Evolutionary conservation across 2,888 invertebrate species (phyloP), one percentile per base, ranked within the genome.

Genomic region (Eumerus sabulonum): DNA sequence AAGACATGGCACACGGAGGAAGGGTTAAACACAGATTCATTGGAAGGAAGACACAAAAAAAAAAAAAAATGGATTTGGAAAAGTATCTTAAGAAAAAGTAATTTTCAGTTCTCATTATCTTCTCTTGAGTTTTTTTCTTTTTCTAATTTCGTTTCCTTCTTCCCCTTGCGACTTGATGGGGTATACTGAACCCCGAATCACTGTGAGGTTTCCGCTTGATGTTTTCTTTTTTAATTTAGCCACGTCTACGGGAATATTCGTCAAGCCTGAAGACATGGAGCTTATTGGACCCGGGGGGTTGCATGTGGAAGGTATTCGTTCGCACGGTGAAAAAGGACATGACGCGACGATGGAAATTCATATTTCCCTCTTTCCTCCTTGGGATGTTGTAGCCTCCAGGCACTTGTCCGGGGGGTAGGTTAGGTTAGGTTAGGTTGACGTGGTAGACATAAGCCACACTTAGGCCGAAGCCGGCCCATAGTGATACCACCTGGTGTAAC

Each of bases 91-190:
- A 62, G 64, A 57, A 79, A 77, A 74, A 74, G 68, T 74, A 79
- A 79, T 74, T 79, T 79, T 70, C 79, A 74, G 70, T 64, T 74
- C 68, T 79, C 79, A 79, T 79, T 79, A 79, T 74, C 63, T 60
- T 35, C 40, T 35, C 57, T 51, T 50, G 56, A 72, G 57, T 51
- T 51, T 27, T 27, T 7, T 27, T 27, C 7, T 27, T 27, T 27
- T 7, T 27, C 7, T 7, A 27, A 27, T 27, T 27, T 27, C 27
- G 2, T 27, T 27, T 7, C 27, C 3, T 27, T 27, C n/a, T n/a
- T n/a, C n/a, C n/a, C n/a, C n/a, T n/a, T n/a, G n/a, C n/a, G n/a
- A n/a, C n/a, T 27, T 27, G 27, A 4, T 27, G 2, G 27, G 3
- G 38, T 40, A 45, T 35, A 67, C 45, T n/a, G n/a, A n/a, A n/a